These are phyloP conservation scores for Laodelphax striatellus DNA, from an alignment of 1,140 invertebrate genomes.

Conservation along the genomic window DNA sequence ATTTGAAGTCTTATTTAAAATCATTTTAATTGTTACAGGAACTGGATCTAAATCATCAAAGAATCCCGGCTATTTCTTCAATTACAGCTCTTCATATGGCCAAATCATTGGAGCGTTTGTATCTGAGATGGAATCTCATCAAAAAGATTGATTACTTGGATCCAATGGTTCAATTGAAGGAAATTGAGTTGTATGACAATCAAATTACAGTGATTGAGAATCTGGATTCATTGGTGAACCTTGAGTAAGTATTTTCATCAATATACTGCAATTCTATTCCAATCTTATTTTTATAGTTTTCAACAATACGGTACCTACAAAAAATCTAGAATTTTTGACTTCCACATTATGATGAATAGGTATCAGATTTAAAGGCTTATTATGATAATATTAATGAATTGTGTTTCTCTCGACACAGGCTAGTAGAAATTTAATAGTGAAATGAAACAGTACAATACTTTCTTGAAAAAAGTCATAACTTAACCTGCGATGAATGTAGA, in stretches of 20 bases:
- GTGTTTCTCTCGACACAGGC: too few relatives aligned
- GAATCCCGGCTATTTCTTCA: conserved; percentile 37
- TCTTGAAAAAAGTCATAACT: too few relatives aligned
- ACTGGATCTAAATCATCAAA: conserved; percentile 79
- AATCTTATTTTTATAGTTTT: too few relatives aligned
- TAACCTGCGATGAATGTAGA: too few relatives aligned
- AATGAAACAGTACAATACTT: too few relatives aligned
- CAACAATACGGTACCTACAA: too few relatives aligned
- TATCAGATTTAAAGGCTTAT: too few relatives aligned
- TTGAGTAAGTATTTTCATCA: conserved; percentile 59
- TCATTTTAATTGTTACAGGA: conserved; percentile 33
- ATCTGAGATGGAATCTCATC: conserved; percentile 88
- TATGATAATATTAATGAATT: too few relatives aligned
- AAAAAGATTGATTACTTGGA: conserved; percentile 86
- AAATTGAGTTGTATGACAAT: conserved; percentile 95
- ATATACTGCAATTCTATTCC: background rate
- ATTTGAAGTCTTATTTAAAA: too few relatives aligned
- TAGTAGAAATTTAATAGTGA: too few relatives aligned
- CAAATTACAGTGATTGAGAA: conserved; percentile 87
- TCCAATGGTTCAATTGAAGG: conserved; percentile 57
- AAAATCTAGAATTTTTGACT: too few relatives aligned
- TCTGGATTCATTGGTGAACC: conserved; percentile 70
- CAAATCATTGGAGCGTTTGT: conserved; percentile 59
- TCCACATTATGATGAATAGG: too few relatives aligned
- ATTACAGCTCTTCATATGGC: conserved; percentile 41